These are phyloP conservation scores for Hormiphora californensis DNA, from an alignment of 37 sponge, comb jelly and placozoan species.

Conservation along the genomic window DNA sequence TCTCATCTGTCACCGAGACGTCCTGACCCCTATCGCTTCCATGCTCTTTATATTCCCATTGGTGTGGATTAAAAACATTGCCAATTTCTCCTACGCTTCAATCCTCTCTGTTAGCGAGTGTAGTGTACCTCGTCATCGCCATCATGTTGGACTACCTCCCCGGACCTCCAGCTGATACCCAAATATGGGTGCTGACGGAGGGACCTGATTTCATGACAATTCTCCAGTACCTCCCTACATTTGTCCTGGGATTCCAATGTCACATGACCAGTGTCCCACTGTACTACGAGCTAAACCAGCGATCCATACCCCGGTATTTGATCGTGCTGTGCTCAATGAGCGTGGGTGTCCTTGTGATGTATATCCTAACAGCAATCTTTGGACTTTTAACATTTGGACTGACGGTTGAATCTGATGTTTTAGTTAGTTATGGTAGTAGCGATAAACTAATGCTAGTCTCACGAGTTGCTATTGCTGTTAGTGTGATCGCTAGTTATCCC, in stretches of 20 bases:
- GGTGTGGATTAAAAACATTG: not conserved
- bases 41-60: not conserved
- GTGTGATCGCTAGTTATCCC: not conserved
- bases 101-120: not conserved
- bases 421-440: not conserved
- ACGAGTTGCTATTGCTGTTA: not conserved
- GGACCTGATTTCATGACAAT: not conserved
- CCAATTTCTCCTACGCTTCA: not conserved
- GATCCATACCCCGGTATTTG: not conserved
- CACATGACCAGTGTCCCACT: constrained; percentile 47
- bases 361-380: not conserved
- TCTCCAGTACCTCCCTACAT: not conserved
- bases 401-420: not conserved
- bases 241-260: not conserved
- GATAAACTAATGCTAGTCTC: not conserved
- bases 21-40: not conserved
- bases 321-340: not conserved
- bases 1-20: not conserved
- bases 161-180: too few species aligned
- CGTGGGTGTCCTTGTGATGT: not conserved
- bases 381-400: not conserved
- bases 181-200: not conserved
- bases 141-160: not conserved
- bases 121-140: not conserved
- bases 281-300: constrained; percentile 8